These are phyloP conservation scores for Rachycentron canadum DNA, from an alignment of 2,797 vertebrate species.

Conservation along the genomic window DNA sequence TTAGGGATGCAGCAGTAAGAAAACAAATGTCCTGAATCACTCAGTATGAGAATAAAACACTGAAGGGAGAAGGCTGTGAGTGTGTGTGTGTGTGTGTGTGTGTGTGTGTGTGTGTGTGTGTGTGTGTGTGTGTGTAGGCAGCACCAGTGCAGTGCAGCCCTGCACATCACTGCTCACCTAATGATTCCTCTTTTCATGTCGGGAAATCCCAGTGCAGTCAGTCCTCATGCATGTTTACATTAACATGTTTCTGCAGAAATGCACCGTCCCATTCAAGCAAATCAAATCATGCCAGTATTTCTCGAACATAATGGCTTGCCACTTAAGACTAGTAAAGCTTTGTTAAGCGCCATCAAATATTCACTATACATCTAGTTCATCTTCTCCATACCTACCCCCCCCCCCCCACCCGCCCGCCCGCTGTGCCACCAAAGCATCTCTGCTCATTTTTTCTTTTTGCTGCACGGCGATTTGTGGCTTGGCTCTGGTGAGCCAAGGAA, in stretches of 20 bases:
- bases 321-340: slow-evolving; percentile 50
- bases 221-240: slow-evolving; percentile 57
- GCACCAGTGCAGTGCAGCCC: slow-evolving; percentile 4
- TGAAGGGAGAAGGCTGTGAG: background rate
- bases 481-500: slow-evolving; percentile 34
- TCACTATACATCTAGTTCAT: slow-evolving; percentile 44
- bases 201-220: slow-evolving; percentile 48
- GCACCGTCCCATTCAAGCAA: slow-evolving; percentile 14
- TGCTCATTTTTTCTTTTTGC: slow-evolving; percentile 2
- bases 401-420: background rate
- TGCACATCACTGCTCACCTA: slow-evolving; percentile 36
- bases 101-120: slow-evolving; percentile 7
- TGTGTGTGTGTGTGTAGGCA: slow-evolving; percentile 11
- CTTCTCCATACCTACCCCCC: slow-evolving; percentile 7
- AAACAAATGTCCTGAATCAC: slow-evolving; percentile 54
- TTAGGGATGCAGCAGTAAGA: slow-evolving; percentile 39
- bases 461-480: slow-evolving; percentile 17
- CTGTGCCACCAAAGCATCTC: slow-evolving; percentile 1
- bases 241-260: slow-evolving; percentile 28
- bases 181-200: slow-evolving; percentile 36
- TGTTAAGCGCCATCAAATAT: slow-evolving; percentile 63
- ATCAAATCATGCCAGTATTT: slow-evolving; percentile 43
- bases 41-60: slow-evolving; percentile 37
- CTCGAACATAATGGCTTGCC: slow-evolving; percentile 37
- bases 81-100: slow-evolving; percentile 27